Conservation (phyloP, 2,888 invertebrate genomes). For the Nesidiocoris tenuis region DNA sequence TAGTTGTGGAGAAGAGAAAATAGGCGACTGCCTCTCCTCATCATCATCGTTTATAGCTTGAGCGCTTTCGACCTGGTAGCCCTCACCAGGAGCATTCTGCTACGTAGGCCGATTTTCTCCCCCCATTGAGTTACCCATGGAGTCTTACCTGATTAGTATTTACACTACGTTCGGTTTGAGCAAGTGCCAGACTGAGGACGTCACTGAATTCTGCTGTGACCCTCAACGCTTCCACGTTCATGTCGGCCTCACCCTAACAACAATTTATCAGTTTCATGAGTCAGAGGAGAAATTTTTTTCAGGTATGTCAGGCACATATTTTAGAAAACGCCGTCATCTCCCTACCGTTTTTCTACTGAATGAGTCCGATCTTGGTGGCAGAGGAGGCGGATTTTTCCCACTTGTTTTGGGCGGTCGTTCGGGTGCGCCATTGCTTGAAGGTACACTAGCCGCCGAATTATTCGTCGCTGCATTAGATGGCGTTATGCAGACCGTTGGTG, state of each 20-base stretch:
- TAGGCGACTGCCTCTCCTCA: too few relatives aligned
- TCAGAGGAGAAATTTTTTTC: neutral
- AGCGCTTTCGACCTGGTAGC: too few relatives aligned
- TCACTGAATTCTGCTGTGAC: slow-evolving; percentile 48
- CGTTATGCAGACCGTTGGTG: neutral
- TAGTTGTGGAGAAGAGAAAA: too few relatives aligned
- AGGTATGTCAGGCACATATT: slow-evolving; percentile 8
- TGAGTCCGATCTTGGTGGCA: slow-evolving; percentile 59
- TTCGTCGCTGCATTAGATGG: neutral
- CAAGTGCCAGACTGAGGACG: slow-evolving; percentile 44
- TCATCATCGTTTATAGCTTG: too few relatives aligned
- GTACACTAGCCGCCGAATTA: neutral
- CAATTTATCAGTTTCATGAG: neutral
- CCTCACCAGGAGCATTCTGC: too few relatives aligned
- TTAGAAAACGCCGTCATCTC: neutral
- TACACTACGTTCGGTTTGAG: slow-evolving; percentile 46
- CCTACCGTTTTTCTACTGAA: slow-evolving; percentile 29
- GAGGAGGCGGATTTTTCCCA: slow-evolving; percentile 56
- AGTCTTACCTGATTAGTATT: slow-evolving; percentile 47
- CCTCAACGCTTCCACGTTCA: slow-evolving; percentile 46
- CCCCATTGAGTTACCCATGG: too few relatives aligned
- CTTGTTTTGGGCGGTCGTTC: slow-evolving; percentile 51
- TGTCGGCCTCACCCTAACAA: slow-evolving; percentile 45
- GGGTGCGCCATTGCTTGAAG: slow-evolving; percentile 26
- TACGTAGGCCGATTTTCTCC: too few relatives aligned